Evolutionary conservation across 2,113 vertebrate genomes (phyloP).

Genomic region (Fregata magnificens): DNA sequence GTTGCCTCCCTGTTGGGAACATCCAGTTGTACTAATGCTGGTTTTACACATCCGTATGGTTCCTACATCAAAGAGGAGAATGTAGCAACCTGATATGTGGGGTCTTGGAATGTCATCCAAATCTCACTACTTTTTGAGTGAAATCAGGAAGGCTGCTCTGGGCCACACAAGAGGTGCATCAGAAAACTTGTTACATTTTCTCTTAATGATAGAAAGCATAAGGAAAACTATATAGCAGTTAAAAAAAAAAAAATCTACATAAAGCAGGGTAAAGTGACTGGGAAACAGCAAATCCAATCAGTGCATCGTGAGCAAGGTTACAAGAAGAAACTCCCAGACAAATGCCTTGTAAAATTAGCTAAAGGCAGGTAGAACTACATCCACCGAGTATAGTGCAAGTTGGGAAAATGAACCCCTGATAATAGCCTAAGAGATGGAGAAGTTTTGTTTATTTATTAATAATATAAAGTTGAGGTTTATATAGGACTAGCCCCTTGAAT

Average conservation of each 20-base stretch:
- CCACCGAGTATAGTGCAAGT: conserved; percentile 8
- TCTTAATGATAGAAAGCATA: not conserved
- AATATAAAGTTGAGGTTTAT: not conserved
- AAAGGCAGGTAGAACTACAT: conserved; percentile 5
- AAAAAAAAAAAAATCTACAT: not conserved
- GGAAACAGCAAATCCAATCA: not conserved
- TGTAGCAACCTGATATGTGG: not conserved
- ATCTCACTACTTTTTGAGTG: not conserved
- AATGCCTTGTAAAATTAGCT: not conserved
- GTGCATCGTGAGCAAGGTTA: not conserved
- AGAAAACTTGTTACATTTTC: not conserved
- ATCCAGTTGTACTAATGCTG: not conserved
- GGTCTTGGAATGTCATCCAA: not conserved
- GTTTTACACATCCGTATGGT: not conserved
- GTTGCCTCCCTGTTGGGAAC: not conserved
- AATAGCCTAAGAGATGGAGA: not conserved
- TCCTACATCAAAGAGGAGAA: not conserved
- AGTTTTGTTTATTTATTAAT: not conserved
- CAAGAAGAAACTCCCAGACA: not conserved
- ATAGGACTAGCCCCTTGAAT: not conserved
- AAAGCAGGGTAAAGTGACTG: not conserved
- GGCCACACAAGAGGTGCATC: not conserved
- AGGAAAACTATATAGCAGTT: not conserved
- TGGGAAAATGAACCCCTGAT: not conserved
- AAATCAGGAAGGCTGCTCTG: not conserved